Conservation (phyloP, 2,797 vertebrate genomes). For the Serranus cabrilla region DNA sequence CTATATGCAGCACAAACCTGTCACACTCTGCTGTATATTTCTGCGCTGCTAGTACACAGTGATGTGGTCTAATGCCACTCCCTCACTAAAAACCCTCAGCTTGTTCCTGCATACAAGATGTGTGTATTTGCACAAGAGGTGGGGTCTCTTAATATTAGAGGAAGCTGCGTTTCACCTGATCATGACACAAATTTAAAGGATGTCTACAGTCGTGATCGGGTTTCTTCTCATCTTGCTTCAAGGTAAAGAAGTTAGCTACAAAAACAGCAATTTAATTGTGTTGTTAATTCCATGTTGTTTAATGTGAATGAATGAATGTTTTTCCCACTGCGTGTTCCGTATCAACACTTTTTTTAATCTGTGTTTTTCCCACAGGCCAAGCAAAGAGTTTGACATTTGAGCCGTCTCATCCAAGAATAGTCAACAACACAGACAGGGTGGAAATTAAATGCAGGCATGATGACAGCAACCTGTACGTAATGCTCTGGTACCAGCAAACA, state of each 20-base stretch:
- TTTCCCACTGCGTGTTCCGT: not conserved
- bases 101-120: not conserved
- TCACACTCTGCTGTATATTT: not conserved
- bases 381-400: slow-evolving; percentile 43
- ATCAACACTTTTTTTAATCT: not conserved
- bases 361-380: slow-evolving; percentile 40
- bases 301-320: not conserved
- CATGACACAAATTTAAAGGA: slow-evolving; percentile 1
- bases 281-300: not conserved
- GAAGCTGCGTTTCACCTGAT: not conserved
- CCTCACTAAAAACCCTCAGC: slow-evolving; percentile 25
- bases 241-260: slow-evolving; percentile 24
- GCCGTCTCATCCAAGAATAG: slow-evolving; percentile 32
- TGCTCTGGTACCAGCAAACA: slow-evolving; percentile 77
- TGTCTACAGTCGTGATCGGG: not conserved
- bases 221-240: slow-evolving; percentile 35
- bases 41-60: slow-evolving; percentile 9
- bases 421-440: not conserved
- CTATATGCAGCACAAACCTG: accelerated
- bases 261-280: not conserved
- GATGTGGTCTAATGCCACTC: slow-evolving; percentile 10
- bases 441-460: slow-evolving; percentile 64
- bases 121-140: not conserved
- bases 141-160: not conserved
- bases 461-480: not conserved